phyloP scores from a whole-genome alignment of 2,797 vertebrate genomes.

The Limnodromus scolopaceus region DNA sequence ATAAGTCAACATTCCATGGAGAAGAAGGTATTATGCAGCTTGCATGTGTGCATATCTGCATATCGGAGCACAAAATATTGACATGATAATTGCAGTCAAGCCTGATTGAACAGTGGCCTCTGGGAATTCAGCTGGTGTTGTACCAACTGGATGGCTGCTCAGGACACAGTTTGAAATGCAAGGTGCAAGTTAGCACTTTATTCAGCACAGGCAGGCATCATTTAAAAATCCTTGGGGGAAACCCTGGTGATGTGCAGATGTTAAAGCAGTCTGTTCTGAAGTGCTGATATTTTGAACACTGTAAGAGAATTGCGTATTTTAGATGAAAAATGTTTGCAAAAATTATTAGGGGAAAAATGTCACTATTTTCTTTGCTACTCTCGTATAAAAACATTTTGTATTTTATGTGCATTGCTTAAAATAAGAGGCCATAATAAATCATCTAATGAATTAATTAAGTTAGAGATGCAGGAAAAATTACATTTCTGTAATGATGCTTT shows the following conservation, averaged over 20 bases:
- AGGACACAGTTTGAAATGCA: slow-evolving; percentile 92
- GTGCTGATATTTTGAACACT: slow-evolving; percentile 82
- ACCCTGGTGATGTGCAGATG: slow-evolving; percentile 88
- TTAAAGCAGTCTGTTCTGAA: slow-evolving; percentile 92
- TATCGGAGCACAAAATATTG: slow-evolving; percentile 93
- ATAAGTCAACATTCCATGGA: slow-evolving; percentile 84
- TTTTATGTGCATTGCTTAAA: slow-evolving; percentile 6
- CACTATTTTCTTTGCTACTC: not conserved
- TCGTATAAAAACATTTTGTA: not conserved
- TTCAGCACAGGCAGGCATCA: slow-evolving; percentile 90
- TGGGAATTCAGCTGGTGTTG: slow-evolving; percentile 91
- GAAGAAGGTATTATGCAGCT: slow-evolving; percentile 86
- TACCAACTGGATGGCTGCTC: slow-evolving; percentile 95
- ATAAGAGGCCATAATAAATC: not conserved
- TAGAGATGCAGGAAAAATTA: slow-evolving; percentile 16
- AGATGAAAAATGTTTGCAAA: slow-evolving; percentile 71
- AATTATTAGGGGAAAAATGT: slow-evolving; percentile 49
- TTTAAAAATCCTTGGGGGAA: slow-evolving; percentile 89
- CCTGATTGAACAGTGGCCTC: slow-evolving; percentile 84
- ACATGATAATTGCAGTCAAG: slow-evolving; percentile 99
- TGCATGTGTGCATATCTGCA: slow-evolving; percentile 86
- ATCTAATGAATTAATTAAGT: slow-evolving; percentile 32
- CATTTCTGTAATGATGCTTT: not conserved
- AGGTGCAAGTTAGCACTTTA: slow-evolving; percentile 90
- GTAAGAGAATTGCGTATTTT: slow-evolving; percentile 76